Evolutionary conservation across 2,888 invertebrate species (phyloP).

Genomic region (Brenthis daphne): DNA sequence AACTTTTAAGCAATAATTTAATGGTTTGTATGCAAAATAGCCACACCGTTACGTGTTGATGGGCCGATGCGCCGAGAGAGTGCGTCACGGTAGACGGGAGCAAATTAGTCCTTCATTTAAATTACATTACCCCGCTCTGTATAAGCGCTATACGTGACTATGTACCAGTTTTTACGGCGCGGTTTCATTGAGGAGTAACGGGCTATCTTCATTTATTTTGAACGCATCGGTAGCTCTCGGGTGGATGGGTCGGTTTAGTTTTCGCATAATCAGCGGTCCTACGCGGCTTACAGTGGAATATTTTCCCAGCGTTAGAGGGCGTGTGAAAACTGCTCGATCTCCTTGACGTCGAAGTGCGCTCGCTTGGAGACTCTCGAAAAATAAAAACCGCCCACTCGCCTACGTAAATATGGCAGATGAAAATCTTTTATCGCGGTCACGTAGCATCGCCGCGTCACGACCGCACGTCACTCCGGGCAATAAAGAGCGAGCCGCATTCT

Average conservation of each 20-base stretch:
- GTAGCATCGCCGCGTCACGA: slow-evolving; percentile 79
- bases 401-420: slow-evolving; percentile 81
- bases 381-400: slow-evolving; percentile 81
- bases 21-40: slow-evolving; percentile 82
- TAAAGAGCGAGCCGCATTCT: slow-evolving; percentile 78
- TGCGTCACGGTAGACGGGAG: slow-evolving; percentile 77
- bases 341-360: slow-evolving; percentile 55
- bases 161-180: slow-evolving; percentile 57
- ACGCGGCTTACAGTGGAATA: slow-evolving; percentile 35
- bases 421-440: slow-evolving; percentile 83
- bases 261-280: slow-evolving; percentile 23
- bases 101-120: slow-evolving; percentile 80
- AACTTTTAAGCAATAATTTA: slow-evolving; percentile 82
- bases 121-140: slow-evolving; percentile 72
- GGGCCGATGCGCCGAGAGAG: slow-evolving; percentile 74
- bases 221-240: slow-evolving; percentile 61
- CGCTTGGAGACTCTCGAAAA: slow-evolving; percentile 72
- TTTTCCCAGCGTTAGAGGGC: slow-evolving; percentile 65
- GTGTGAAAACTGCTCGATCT: slow-evolving; percentile 76
- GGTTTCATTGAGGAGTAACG: slow-evolving; percentile 56
- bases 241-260: slow-evolving; percentile 6
- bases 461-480: slow-evolving; percentile 76
- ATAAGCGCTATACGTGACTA: slow-evolving; percentile 65
- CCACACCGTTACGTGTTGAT: slow-evolving; percentile 79
- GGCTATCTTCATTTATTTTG: slow-evolving; percentile 49